Evolutionary conservation across 2,888 invertebrate genomes (phyloP).

Genomic region (Parnassius mnemosyne): DNA sequence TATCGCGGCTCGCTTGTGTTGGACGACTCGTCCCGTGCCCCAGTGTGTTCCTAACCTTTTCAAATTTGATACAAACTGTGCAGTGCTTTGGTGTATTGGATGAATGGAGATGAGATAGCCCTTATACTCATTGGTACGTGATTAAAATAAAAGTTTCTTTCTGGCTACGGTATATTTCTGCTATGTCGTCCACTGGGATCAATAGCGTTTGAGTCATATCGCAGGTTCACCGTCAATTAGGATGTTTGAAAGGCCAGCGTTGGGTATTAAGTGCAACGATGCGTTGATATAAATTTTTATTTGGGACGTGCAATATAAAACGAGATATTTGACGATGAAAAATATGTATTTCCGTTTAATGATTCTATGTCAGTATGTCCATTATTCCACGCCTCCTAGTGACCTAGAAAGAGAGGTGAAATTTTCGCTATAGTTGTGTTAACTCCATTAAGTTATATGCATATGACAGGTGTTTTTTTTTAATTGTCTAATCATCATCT

Average conservation of each 20-base stretch:
- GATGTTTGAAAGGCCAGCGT: background rate
- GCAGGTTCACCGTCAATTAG: slow-evolving; percentile 3
- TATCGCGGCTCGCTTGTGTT: slow-evolving; percentile 62
- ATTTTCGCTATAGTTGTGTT: background rate
- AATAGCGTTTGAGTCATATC: slow-evolving; percentile 6
- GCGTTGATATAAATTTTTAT: slow-evolving; percentile 2
- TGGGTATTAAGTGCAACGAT: background rate
- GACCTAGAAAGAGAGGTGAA: slow-evolving; percentile 41
- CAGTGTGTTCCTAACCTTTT: slow-evolving; percentile 40
- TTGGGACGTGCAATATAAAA: background rate
- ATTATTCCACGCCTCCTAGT: slow-evolving; percentile 33
- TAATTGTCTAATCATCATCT: background rate
- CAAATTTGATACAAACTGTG: slow-evolving; percentile 36
- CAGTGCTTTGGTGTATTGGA: slow-evolving; percentile 45
- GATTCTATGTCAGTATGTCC: slow-evolving; percentile 17
- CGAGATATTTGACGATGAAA: slow-evolving; percentile 1
- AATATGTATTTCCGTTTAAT: background rate
- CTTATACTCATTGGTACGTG: slow-evolving; percentile 53
- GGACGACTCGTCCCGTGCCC: slow-evolving; percentile 34
- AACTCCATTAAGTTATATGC: background rate
- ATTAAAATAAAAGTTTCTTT: background rate
- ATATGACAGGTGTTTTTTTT: too few species aligned
- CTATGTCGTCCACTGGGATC: background rate
- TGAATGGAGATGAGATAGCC: slow-evolving; percentile 67
- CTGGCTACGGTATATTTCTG: background rate